A percentile compares a stretch with the other conserved stretches of the same genome.
Evolutionary conservation across 2,797 vertebrate species (phyloP).

Genomic region (Orientallactaga sibirica): DNA sequence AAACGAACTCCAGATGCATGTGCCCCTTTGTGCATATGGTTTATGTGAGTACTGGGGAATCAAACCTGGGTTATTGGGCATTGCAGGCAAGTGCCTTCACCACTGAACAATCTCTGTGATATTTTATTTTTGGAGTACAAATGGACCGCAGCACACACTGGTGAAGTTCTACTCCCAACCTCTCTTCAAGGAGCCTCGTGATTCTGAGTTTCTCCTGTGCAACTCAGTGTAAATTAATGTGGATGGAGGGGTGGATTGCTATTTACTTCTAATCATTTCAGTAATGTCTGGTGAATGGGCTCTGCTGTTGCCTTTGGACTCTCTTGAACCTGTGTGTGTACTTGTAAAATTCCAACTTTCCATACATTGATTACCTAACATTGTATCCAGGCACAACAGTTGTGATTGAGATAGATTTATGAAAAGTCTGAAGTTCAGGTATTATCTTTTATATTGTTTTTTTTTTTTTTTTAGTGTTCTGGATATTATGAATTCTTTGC

Average conservation of each 20-base stretch:
- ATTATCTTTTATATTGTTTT: constrained; percentile 6
- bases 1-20: too few relatives aligned
- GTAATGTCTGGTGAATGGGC: not conserved
- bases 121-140: not conserved
- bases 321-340: not conserved
- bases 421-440: not conserved
- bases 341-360: constrained; percentile 31
- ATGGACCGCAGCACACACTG: not conserved
- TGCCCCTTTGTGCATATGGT: too few relatives aligned
- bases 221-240: not conserved
- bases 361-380: not conserved
- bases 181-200: not conserved
- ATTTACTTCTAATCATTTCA: not conserved
- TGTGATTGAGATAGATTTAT: not conserved
- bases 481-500: not conserved
- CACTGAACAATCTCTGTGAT: not conserved
- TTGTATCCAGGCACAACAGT: not conserved
- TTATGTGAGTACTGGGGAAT: too few relatives aligned
- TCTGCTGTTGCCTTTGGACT: not conserved
- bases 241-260: not conserved
- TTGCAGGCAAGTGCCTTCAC: too few relatives aligned
- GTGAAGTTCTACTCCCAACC: not conserved
- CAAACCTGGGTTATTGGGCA: too few relatives aligned
- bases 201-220: not conserved
- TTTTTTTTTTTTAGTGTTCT: not conserved